These are phyloP conservation scores for Dioctria linearis DNA, from an alignment of 2,888 invertebrate genomes.

Conservation along the genomic window DNA sequence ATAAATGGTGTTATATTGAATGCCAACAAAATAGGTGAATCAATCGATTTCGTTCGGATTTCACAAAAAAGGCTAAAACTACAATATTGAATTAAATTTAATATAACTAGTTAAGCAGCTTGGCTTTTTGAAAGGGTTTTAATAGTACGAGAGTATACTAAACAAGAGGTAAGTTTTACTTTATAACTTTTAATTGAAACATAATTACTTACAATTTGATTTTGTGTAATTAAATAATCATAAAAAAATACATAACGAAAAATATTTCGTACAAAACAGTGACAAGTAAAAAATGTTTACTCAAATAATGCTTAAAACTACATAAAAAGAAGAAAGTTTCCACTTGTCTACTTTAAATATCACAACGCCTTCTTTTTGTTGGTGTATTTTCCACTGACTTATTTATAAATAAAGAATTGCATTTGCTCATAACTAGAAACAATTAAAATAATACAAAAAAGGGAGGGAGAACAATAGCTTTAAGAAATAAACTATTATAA, in stretches of 20 bases:
- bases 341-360: constrained; percentile 66
- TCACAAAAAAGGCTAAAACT: too few relatives aligned
- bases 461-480: constrained; percentile 7
- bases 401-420: constrained; percentile 41
- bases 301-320: constrained; percentile 50
- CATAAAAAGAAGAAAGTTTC: constrained; percentile 50
- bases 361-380: constrained; percentile 69
- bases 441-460: constrained; percentile 38
- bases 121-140: too few relatives aligned
- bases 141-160: too few relatives aligned
- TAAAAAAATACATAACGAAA: constrained; percentile 50
- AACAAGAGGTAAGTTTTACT: constrained; percentile 2
- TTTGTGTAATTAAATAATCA: constrained; percentile 39
- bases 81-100: too few relatives aligned
- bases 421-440: constrained; percentile 32
- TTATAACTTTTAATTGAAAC: constrained; percentile 43
- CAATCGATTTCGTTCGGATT: too few relatives aligned
- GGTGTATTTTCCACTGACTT: constrained; percentile 58
- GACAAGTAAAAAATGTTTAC: constrained; percentile 52
- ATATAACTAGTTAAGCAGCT: too few relatives aligned
- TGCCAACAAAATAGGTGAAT: too few relatives aligned
- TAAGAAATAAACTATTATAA: constrained; percentile 75
- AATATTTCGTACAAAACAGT: constrained; percentile 49
- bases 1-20: too few relatives aligned
- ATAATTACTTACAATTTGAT: constrained; percentile 44